A percentile compares a stretch with the other conserved stretches of the same genome.
phyloP scores from a whole-genome alignment of 2,888 invertebrate species.

The Dynastes hyllus region DNA sequence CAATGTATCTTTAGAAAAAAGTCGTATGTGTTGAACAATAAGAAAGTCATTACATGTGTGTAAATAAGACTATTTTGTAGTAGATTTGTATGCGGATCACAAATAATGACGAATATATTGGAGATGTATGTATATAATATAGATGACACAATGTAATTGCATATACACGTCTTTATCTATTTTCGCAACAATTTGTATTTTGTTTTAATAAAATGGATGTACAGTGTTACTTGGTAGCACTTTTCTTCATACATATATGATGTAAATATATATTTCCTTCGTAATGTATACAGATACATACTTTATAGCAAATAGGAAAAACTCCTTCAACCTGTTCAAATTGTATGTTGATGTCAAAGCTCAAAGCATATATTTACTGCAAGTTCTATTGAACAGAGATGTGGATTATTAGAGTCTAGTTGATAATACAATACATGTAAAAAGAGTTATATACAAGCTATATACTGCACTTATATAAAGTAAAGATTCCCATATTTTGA shows the following conservation, averaged over 20 bases:
- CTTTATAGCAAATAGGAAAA: neutral
- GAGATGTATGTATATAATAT: conserved; percentile 1
- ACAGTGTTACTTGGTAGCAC: neutral
- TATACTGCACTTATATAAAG: conserved; percentile 42
- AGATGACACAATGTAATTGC: neutral
- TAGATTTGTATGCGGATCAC: conserved; percentile 43
- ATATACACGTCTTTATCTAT: conserved; percentile 20
- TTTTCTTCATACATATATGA: neutral
- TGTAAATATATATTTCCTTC: neutral
- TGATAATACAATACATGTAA: conserved; percentile 26
- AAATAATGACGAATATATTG: conserved; percentile 14
- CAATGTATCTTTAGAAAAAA: conserved; percentile 45
- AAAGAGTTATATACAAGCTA: conserved; percentile 19
- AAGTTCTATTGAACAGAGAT: conserved; percentile 12
- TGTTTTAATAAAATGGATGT: neutral
- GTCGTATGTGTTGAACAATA: conserved; percentile 51
- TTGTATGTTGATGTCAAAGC: conserved; percentile 26
- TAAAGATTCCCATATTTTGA: conserved; percentile 50
- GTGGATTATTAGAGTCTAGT: conserved; percentile 7
- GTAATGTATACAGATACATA: neutral
- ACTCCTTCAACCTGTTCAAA: neutral
- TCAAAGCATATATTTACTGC: conserved; percentile 27
- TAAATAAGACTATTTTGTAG: conserved; percentile 49
- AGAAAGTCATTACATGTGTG: conserved; percentile 43
- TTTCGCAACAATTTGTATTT: neutral